phyloP scores from a whole-genome alignment of 2,797 vertebrate genomes.

The Varecia variegata region DNA sequence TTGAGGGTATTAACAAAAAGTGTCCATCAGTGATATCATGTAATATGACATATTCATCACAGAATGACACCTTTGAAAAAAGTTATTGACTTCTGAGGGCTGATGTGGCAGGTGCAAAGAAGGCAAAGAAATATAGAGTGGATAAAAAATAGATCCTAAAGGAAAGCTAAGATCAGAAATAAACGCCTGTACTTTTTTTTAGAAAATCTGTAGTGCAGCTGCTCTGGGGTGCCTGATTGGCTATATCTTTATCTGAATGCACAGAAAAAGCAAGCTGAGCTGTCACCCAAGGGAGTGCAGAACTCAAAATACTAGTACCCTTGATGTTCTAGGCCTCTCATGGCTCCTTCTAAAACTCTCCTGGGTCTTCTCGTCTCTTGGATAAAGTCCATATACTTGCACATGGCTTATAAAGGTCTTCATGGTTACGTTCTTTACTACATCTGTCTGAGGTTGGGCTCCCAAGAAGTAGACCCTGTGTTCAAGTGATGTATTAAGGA shows the following conservation, averaged over 20 bases:
- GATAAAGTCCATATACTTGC: neutral
- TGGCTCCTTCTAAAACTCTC: slow-evolving; percentile 6
- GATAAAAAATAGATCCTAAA: slow-evolving; percentile 65
- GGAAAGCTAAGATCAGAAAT: slow-evolving; percentile 70
- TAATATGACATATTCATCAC: neutral
- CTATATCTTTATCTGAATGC: slow-evolving; percentile 58
- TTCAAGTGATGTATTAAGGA: neutral
- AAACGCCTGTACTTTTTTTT: slow-evolving; percentile 67
- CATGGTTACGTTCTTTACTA: neutral
- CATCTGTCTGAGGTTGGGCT: neutral
- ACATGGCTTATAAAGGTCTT: neutral
- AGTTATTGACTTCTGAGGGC: slow-evolving; percentile 48
- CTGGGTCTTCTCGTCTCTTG: neutral
- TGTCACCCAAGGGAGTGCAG: slow-evolving; percentile 43
- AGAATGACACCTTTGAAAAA: slow-evolving; percentile 56
- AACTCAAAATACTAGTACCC: slow-evolving; percentile 53
- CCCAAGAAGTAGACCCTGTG: neutral
- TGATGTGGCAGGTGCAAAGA: slow-evolving; percentile 67
- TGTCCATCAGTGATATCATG: slow-evolving; percentile 5
- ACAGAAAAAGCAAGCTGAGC: slow-evolving; percentile 60
- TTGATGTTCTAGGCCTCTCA: neutral
- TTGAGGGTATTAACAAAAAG: slow-evolving; percentile 52
- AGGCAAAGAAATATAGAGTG: slow-evolving; percentile 58
- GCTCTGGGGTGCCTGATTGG: slow-evolving; percentile 56
- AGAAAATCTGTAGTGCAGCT: slow-evolving; percentile 69